These are phyloP conservation scores for Natator depressus DNA, from an alignment of 2,113 vertebrate species.

Conservation along the genomic window DNA sequence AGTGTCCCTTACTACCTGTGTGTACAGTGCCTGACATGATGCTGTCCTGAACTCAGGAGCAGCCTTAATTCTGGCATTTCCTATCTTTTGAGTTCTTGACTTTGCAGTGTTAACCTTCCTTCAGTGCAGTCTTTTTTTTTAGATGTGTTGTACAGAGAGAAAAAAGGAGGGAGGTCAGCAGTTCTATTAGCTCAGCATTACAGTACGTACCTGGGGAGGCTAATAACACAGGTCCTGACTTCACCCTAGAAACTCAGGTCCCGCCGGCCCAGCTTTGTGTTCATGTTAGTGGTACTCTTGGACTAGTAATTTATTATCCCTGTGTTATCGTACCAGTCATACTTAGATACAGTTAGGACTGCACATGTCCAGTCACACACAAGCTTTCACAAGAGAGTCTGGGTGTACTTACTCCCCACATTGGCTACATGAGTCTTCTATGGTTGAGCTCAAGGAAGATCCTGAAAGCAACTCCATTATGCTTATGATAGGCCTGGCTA, in stretches of 20 bases:
- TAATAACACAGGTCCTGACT: conserved; percentile 63
- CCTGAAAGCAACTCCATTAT: not conserved
- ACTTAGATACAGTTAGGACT: not conserved
- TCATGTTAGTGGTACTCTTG: conserved; percentile 23
- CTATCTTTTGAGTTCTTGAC: not conserved
- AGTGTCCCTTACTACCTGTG: not conserved
- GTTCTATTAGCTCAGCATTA: not conserved
- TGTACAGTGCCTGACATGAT: not conserved
- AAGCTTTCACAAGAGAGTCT: conserved; percentile 1
- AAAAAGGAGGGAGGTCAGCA: not conserved
- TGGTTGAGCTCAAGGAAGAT: not conserved
- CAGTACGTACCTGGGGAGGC: not conserved
- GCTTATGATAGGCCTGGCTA: not conserved
- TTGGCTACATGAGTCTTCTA: conserved; percentile 4
- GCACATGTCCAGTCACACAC: conserved; percentile 19
- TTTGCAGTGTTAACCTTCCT: conserved; percentile 43
- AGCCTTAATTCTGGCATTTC: conserved; percentile 44
- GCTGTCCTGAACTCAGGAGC: not conserved
- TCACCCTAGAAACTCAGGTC: conserved; percentile 23
- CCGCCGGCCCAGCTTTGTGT: not conserved
- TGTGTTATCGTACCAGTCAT: conserved; percentile 42
- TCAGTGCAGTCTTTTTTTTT: conserved; percentile 22
- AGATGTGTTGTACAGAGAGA: conserved; percentile 53
- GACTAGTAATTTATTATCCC: conserved; percentile 21
- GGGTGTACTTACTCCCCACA: not conserved